phyloP scores from a whole-genome alignment of 2,888 invertebrate species.

The Cephus pygmeus region DNA sequence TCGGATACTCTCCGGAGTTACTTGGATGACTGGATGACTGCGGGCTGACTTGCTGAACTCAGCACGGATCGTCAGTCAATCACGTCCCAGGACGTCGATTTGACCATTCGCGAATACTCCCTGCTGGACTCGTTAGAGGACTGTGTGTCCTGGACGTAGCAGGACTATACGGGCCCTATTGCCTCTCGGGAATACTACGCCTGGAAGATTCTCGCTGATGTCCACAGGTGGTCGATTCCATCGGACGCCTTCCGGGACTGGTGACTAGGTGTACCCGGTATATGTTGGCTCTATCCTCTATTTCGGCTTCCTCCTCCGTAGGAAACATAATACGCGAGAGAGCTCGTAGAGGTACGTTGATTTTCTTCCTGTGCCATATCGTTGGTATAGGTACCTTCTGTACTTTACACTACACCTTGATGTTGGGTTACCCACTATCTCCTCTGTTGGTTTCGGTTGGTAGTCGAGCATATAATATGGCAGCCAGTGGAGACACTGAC shows the following conservation, averaged over 20 bases:
- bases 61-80: not conserved
- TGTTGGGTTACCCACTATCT: not conserved
- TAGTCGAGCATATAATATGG: conserved; percentile 56
- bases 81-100: not conserved
- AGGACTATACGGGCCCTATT: not conserved
- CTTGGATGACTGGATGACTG: not conserved
- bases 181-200: not conserved
- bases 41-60: not conserved
- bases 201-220: not conserved
- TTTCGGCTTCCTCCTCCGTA: conserved; percentile 15
- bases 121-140: not conserved
- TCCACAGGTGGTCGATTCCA: conserved; percentile 33
- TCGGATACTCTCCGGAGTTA: not conserved
- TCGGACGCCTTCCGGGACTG: not conserved
- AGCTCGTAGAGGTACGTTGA: conserved; percentile 2
- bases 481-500: conserved; percentile 59
- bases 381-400: not conserved
- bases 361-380: not conserved
- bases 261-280: not conserved
- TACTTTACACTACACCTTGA: not conserved
- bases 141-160: not conserved
- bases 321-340: conserved; percentile 45
- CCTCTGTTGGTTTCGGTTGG: conserved; percentile 42
- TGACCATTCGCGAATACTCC: not conserved
- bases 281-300: not conserved